A percentile compares a stretch with the other conserved stretches of the same genome.
These are phyloP conservation scores for Rhinoderma darwinii DNA, from an alignment of 2,113 vertebrate genomes.

Conservation along the genomic window DNA sequence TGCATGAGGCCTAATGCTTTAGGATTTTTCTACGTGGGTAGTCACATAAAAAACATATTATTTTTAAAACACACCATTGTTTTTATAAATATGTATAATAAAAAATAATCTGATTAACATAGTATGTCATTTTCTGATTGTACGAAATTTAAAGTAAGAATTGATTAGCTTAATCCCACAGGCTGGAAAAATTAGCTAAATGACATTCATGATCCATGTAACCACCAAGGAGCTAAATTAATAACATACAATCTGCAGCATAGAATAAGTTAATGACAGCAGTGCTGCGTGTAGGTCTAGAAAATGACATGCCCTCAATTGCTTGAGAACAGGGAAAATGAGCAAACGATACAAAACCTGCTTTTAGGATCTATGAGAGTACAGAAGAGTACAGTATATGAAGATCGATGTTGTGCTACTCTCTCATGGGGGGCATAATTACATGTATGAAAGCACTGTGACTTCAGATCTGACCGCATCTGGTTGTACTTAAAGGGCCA, in stretches of 20 bases:
- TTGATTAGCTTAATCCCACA: background rate
- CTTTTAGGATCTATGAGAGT: background rate
- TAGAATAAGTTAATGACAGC: conserved; percentile 10
- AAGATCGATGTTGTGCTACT: conserved; percentile 1
- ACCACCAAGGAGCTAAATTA: background rate
- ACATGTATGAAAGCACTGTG: conserved; percentile 6
- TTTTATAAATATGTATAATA: too few species aligned
- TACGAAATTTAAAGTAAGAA: too few species aligned
- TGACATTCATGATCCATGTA: background rate
- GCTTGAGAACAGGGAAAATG: background rate
- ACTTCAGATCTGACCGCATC: conserved; percentile 9
- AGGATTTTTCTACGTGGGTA: too few species aligned
- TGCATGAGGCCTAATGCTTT: too few species aligned
- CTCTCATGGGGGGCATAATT: background rate
- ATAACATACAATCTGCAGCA: conserved; percentile 12
- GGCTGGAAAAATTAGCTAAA: background rate
- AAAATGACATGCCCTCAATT: background rate
- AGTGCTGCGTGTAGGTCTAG: background rate
- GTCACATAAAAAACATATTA: too few species aligned
- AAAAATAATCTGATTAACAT: too few species aligned
- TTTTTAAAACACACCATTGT: too few species aligned
- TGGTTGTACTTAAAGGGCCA: conserved; percentile 23
- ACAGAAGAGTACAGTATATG: too few species aligned
- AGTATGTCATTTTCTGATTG: too few species aligned
- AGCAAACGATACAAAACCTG: background rate